Evolutionary conservation across 2,888 invertebrate genomes (phyloP).

Genomic region (Drosophila villosipedis): DNA sequence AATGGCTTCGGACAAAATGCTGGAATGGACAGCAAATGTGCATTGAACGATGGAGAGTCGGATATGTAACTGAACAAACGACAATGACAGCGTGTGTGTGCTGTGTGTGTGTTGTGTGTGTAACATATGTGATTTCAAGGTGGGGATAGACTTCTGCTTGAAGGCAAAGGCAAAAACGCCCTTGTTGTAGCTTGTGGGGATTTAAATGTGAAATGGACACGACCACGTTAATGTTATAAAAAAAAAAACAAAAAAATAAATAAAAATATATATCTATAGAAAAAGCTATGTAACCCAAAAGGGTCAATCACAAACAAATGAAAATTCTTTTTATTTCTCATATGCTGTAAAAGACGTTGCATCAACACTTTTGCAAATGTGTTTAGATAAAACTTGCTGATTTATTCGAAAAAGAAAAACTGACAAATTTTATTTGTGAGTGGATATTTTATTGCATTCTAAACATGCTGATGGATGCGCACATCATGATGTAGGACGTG

Average conservation of each 20-base stretch:
- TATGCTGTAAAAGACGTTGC: constrained; percentile 21
- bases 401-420: constrained; percentile 21
- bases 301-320: constrained; percentile 49
- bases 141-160: constrained; percentile 18
- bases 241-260: neutral
- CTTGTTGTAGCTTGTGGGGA: constrained; percentile 12
- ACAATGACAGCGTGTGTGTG: neutral
- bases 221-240: constrained; percentile 31
- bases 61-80: constrained; percentile 20
- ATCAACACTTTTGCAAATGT: constrained; percentile 33
- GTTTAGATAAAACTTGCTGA: constrained; percentile 28
- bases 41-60: constrained; percentile 51
- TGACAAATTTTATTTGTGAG: neutral
- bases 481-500: neutral
- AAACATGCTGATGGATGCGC: neutral
- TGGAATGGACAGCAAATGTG: constrained; percentile 71
- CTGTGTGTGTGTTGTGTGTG: constrained; percentile 10
- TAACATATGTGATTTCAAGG: constrained; percentile 47
- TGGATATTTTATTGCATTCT: constrained; percentile 3
- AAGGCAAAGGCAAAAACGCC: neutral
- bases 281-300: constrained; percentile 21
- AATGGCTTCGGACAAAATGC: constrained; percentile 62
- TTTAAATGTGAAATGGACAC: constrained; percentile 38
- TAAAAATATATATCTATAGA: neutral
- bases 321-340: constrained; percentile 29